Conservation (phyloP, 1,140 invertebrate species). For the Branchinecta lynchi region DNA sequence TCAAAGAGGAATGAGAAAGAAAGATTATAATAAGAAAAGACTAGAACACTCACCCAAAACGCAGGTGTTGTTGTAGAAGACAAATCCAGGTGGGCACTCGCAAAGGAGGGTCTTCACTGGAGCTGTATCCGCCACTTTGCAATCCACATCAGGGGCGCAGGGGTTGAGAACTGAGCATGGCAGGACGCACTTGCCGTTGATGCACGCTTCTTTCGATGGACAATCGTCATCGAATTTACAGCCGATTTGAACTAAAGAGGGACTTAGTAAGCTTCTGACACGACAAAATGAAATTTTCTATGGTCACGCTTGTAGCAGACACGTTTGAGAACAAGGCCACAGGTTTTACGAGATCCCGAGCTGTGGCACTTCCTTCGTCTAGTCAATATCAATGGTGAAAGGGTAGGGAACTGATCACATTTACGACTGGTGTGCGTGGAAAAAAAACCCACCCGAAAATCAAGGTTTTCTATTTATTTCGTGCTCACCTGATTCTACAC, state of each 20-base stretch:
- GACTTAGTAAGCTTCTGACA: constrained; percentile 30
- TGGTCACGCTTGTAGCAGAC: constrained; percentile 43
- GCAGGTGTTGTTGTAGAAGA: constrained; percentile 47
- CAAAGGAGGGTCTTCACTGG: constrained; percentile 77
- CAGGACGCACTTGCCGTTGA: constrained; percentile 62
- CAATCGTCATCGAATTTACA: constrained; percentile 68
- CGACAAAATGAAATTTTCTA: no score
- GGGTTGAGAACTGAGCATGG: constrained; percentile 61
- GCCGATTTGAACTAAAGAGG: constrained; percentile 15
- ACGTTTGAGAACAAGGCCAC: no score
- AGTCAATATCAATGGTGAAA: no score
- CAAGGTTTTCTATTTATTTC: no score
- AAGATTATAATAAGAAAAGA: no score
- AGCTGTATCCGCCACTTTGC: constrained; percentile 56
- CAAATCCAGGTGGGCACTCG: constrained; percentile 66
- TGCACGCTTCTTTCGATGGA: constrained; percentile 55
- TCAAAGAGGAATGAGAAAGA: no score
- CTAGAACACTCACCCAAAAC: constrained; percentile 12
- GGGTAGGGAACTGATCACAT: no score
- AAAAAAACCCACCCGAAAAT: no score
- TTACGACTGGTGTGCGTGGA: no score
- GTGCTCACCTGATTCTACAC: no score
- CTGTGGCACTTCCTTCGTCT: no score
- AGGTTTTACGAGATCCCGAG: no score
- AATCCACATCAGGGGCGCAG: constrained; percentile 55